Evolutionary conservation across 2,888 invertebrate species (phyloP).

Genomic region (Apoda limacodes): DNA sequence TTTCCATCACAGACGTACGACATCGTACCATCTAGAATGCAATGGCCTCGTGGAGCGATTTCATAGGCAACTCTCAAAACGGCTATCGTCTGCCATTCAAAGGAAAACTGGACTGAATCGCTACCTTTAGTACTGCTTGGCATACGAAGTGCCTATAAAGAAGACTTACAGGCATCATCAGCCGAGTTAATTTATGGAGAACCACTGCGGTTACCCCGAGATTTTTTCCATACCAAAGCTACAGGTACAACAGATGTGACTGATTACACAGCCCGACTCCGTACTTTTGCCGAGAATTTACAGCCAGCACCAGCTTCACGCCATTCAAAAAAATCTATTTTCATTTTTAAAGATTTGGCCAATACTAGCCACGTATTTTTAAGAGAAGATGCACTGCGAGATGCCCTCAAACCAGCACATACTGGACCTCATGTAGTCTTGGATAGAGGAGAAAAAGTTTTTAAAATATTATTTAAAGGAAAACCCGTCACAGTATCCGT

Average conservation of each 20-base stretch:
- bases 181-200: too few relatives aligned
- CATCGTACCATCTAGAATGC: conserved; percentile 22
- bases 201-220: too few relatives aligned
- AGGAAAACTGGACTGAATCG: conserved; percentile 13
- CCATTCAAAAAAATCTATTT: too few relatives aligned
- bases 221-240: conserved; percentile 13
- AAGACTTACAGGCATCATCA: too few relatives aligned
- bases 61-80: conserved; percentile 14
- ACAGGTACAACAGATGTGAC: too few relatives aligned
- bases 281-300: conserved; percentile 1
- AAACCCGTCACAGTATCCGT: conserved; percentile 18
- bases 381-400: conserved; percentile 19
- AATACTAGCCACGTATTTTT: conserved; percentile 20
- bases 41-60: conserved; percentile 25
- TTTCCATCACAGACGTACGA: conserved; percentile 18
- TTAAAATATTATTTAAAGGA: conserved; percentile 17
- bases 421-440: conserved; percentile 23
- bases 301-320: conserved; percentile 16
- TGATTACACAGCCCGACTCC: conserved; percentile 7
- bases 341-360: conserved; percentile 21
- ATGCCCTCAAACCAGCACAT: conserved; percentile 22
- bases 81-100: conserved; percentile 11
- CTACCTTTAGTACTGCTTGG: conserved; percentile 17
- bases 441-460: conserved; percentile 17
- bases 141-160: too few relatives aligned